Conservation (phyloP, 2,888 invertebrate species). For the Conus canariensis region DNA sequence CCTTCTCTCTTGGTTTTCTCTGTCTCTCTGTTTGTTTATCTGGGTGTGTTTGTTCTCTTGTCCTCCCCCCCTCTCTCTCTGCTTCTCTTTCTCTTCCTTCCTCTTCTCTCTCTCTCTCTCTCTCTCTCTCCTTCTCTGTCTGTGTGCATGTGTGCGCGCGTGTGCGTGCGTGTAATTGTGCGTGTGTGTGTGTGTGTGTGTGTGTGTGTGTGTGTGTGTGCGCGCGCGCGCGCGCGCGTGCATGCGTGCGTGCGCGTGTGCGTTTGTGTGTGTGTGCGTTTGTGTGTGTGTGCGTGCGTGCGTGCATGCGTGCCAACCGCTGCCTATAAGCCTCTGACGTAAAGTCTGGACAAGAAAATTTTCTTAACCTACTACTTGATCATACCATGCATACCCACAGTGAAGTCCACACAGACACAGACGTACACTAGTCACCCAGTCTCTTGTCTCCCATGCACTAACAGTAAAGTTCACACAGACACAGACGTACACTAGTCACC, state of each 20-base stretch:
- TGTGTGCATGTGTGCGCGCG: too few relatives aligned
- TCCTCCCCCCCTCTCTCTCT: too few relatives aligned
- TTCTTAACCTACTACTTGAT: not conserved
- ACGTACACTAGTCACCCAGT: not conserved
- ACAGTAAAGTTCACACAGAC: not conserved
- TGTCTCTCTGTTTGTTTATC: too few relatives aligned
- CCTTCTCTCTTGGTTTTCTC: too few relatives aligned
- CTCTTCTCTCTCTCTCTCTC: too few relatives aligned
- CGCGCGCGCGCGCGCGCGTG: not conserved
- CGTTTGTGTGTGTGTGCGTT: not conserved
- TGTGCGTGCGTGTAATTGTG: too few relatives aligned
- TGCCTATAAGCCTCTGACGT: not conserved
- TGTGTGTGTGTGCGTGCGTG: not conserved
- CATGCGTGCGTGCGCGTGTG: not conserved
- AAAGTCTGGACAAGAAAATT: not conserved
- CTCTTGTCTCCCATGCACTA: not conserved
- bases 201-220: too few relatives aligned
- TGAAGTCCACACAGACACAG: not conserved
- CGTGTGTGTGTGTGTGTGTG: too few relatives aligned
- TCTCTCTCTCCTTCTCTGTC: too few relatives aligned
- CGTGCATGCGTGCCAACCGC: not conserved
- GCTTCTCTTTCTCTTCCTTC: too few relatives aligned
- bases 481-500: not conserved
- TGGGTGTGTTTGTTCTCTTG: too few relatives aligned
- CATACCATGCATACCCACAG: constrained; percentile 5